Evolutionary conservation across 2,888 invertebrate genomes (phyloP), one percentile per base, ranked within the genome.

Genomic region (Andrena trimmerana): DNA sequence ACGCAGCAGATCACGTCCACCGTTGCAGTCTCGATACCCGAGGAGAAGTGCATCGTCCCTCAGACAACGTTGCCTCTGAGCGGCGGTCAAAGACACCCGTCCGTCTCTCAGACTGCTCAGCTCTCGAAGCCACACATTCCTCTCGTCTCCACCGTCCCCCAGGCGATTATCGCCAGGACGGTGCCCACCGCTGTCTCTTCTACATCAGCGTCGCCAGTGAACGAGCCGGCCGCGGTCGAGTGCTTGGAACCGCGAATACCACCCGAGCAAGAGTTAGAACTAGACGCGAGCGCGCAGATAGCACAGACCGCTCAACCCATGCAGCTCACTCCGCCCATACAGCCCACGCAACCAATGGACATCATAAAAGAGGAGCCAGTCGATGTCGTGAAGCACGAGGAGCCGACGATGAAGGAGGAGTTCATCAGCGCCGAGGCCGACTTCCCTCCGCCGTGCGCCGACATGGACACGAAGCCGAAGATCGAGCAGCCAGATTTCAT

Each of bases 371-470:
- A 89, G 10, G 90, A 89, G 33, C 70, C 84, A 13, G 8, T 57
- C 0, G 89, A 90, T 0, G 71, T 92, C 24, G 89, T 91, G 52
- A 94, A 94, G 73, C 91, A 90, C 48, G 92, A 91, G 8, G 89
- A 89, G 4, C 66, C 50, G 4, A 1, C 50, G n/a, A 66, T 59
- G 10, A 88, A 81, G 4, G 81, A 84, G 16, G 84, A 85, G 52
- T 84, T 81, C 27, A 76, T 70, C 0, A 50, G 50, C 6, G 2
- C 59, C 8, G 84, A 87, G 29, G 20, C 83, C 0, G 90, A 90
- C 52, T 63, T 57, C 1, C 71, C 84, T 42, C 73, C 59, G 5
- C 20, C 70, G 0, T 59, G 72, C 50, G 6, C 20, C 8, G 83
- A 71, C 7, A 52, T 20, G 24, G 81, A 80, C 3, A 75, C 78